Conservation (phyloP, 2,888 invertebrate species). For the Drosophila nigricruria region DNA sequence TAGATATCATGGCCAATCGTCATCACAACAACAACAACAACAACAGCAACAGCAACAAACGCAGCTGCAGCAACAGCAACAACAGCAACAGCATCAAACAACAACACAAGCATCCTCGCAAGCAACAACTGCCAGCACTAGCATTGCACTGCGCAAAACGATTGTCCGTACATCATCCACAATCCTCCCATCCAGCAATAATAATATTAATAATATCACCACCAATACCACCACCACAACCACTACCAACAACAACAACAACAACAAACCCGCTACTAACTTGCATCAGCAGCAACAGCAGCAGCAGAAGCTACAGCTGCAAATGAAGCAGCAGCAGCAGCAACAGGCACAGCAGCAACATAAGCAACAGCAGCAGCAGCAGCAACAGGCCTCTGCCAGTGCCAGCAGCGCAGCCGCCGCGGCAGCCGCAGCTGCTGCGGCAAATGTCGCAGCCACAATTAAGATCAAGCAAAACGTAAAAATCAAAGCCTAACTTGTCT, state of each 20-base stretch:
- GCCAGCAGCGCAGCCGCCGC: slow-evolving; percentile 82
- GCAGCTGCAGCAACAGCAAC: slow-evolving; percentile 59
- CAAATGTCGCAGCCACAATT: slow-evolving; percentile 83
- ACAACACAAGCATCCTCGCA: slow-evolving; percentile 67
- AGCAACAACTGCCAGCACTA: slow-evolving; percentile 78
- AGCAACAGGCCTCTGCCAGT: slow-evolving; percentile 79
- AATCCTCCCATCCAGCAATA: slow-evolving; percentile 78
- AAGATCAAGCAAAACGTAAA: slow-evolving; percentile 85
- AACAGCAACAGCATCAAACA: slow-evolving; percentile 62
- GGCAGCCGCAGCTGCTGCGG: slow-evolving; percentile 78
- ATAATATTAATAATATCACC: slow-evolving; percentile 64
- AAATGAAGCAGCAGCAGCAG: slow-evolving; percentile 73
- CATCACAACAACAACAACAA: slow-evolving; percentile 86
- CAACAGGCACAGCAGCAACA: slow-evolving; percentile 72
- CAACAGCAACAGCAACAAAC: slow-evolving; percentile 71
- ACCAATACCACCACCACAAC: slow-evolving; percentile 58
- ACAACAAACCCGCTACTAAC: slow-evolving; percentile 81
- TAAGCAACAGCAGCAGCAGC: slow-evolving; percentile 84
- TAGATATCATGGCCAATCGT: slow-evolving; percentile 89
- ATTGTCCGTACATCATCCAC: slow-evolving; percentile 85
- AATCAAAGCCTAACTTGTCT: slow-evolving; percentile 41
- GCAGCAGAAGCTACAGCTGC: slow-evolving; percentile 83
- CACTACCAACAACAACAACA: slow-evolving; percentile 62
- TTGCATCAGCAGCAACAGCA: slow-evolving; percentile 84
- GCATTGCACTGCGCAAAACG: slow-evolving; percentile 88